These are phyloP conservation scores for Acleris laterana DNA, from an alignment of 2,888 invertebrate genomes.

Conservation along the genomic window DNA sequence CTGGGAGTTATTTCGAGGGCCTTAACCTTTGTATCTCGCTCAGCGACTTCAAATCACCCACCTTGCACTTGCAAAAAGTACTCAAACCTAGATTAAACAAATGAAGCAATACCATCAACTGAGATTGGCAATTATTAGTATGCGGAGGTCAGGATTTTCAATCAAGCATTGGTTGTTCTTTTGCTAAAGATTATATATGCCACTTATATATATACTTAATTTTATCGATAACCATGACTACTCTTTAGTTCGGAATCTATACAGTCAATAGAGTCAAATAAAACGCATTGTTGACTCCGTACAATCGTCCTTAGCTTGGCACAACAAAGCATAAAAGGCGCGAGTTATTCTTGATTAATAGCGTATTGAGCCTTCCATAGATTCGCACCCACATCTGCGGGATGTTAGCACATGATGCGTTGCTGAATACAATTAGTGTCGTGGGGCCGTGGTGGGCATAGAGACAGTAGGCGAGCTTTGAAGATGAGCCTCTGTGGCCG, in stretches of 20 bases:
- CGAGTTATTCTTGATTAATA: conserved; percentile 46
- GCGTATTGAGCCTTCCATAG: conserved; percentile 39
- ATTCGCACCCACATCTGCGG: conserved; percentile 43
- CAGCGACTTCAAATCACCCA: not conserved
- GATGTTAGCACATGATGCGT: conserved; percentile 51
- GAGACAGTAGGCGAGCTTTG: conserved; percentile 16
- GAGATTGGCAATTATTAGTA: conserved; percentile 2
- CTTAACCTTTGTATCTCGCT: not conserved
- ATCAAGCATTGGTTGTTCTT: too few species aligned
- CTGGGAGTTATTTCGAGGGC: not conserved
- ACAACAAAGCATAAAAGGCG: conserved; percentile 34
- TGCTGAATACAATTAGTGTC: conserved; percentile 59
- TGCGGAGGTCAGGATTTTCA: not conserved
- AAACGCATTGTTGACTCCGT: conserved; percentile 28
- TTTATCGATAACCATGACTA: not conserved
- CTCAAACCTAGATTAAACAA: not conserved
- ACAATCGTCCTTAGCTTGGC: conserved; percentile 24
- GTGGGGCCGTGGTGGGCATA: not conserved
- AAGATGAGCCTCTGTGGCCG: too few species aligned
- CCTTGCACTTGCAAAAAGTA: not conserved
- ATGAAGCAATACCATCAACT: not conserved
- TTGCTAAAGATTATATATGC: too few species aligned
- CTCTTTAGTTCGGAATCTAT: conserved; percentile 1
- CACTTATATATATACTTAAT: too few species aligned
- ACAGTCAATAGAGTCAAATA: conserved; percentile 13